phyloP scores from a whole-genome alignment of 2,888 invertebrate species.

The Eurytoma californica region DNA sequence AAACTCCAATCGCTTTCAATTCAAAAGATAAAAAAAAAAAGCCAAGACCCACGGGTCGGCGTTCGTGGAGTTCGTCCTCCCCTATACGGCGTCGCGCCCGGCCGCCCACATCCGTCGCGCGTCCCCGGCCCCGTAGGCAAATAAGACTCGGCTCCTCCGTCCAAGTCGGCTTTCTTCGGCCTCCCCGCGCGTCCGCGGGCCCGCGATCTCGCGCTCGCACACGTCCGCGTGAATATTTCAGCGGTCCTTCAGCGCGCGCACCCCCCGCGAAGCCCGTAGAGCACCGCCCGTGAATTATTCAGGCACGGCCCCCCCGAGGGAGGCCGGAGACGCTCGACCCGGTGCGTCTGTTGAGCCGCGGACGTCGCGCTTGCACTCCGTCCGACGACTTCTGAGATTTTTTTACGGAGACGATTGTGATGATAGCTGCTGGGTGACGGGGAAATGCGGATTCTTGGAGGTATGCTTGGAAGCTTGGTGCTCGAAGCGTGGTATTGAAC shows the following conservation, averaged over 20 bases:
- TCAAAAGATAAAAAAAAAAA: too few species aligned
- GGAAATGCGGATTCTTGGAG: too few species aligned
- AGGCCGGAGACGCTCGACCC: not conserved
- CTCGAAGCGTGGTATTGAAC: too few species aligned
- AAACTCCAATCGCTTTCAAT: too few species aligned
- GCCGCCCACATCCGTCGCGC: constrained; percentile 11
- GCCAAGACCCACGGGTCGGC: too few species aligned
- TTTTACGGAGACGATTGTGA: too few species aligned
- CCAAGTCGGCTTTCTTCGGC: not conserved
- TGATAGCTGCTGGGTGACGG: too few species aligned
- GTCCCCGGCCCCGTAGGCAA: not conserved
- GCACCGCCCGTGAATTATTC: constrained; percentile 74
- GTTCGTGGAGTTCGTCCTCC: too few species aligned
- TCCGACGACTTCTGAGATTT: too few species aligned
- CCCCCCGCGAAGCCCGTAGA: constrained; percentile 44
- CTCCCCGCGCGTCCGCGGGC: not conserved
- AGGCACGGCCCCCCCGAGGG: constrained; percentile 57
- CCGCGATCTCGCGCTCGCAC: constrained; percentile 8
- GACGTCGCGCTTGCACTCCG: too few species aligned
- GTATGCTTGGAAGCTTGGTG: too few species aligned
- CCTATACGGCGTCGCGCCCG: not conserved
- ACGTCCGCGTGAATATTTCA: constrained; percentile 73
- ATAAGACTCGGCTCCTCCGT: not conserved
- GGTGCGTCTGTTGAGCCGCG: too few species aligned
- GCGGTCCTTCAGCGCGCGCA: constrained; percentile 70